Conservation (phyloP, 2,113 vertebrate species). For the Sinocyclocheilus grahami region DNA sequence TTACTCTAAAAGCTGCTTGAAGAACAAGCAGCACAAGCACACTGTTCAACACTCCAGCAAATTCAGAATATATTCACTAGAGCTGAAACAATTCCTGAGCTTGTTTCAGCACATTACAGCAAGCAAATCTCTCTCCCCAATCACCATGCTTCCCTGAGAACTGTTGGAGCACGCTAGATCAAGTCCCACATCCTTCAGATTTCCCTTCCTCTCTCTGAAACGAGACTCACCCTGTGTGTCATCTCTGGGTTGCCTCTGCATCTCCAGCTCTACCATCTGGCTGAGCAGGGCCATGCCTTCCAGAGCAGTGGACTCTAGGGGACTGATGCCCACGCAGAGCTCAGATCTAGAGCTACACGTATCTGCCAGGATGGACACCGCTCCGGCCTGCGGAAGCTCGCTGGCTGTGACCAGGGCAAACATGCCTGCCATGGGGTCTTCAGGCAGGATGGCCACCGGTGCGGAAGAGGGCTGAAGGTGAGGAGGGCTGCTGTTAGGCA, state of each 20-base stretch:
- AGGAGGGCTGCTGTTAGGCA: conserved; percentile 59
- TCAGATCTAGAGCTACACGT: conserved; percentile 47
- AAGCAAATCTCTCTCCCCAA: conserved; percentile 26
- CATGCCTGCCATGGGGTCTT: conserved; percentile 94
- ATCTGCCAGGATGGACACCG: conserved; percentile 63
- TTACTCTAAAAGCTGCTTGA: conserved; percentile 3
- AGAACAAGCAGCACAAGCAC: conserved; percentile 13
- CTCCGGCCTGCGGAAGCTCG: conserved; percentile 84
- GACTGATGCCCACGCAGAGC: conserved; percentile 65
- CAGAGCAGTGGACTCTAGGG: conserved; percentile 79
- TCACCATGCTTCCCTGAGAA: not conserved
- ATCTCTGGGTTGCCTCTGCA: conserved; percentile 80
- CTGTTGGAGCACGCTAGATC: not conserved
- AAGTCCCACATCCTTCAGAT: not conserved
- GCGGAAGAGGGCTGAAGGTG: conserved; percentile 56
- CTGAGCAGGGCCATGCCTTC: conserved; percentile 94
- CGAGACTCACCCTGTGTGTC: conserved; percentile 70
- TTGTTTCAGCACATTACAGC: conserved; percentile 33
- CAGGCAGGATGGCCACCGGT: conserved; percentile 67
- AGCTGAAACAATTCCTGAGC: conserved; percentile 32
- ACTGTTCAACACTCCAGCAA: conserved; percentile 19
- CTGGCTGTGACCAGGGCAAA: conserved; percentile 86
- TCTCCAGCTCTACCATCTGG: conserved; percentile 88
- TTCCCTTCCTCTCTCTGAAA: rapidly evolving
- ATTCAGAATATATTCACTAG: conserved; percentile 22